phyloP scores from a whole-genome alignment of 2,113 vertebrate species.

The Strix aluco region DNA sequence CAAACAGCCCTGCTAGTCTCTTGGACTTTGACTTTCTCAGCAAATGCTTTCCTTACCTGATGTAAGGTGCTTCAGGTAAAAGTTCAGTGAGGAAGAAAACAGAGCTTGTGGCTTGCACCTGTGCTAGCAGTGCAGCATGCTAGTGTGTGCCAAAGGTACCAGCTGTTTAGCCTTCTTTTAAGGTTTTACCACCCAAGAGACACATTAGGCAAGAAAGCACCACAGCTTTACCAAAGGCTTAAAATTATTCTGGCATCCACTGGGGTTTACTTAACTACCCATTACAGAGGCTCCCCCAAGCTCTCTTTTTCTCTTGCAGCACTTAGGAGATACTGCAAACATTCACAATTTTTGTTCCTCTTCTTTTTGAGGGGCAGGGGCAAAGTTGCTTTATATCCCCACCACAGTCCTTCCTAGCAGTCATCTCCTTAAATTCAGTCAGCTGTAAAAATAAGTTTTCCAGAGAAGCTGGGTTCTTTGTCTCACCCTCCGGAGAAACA shows the following conservation, averaged over 20 bases:
- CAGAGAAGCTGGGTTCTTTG: background rate
- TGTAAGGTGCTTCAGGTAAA: background rate
- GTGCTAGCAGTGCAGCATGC: background rate
- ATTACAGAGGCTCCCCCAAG: background rate
- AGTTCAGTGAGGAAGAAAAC: background rate
- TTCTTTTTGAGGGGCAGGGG: background rate
- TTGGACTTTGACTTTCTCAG: background rate
- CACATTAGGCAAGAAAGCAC: background rate
- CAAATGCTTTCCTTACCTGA: background rate
- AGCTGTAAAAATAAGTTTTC: background rate
- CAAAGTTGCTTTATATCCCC: background rate
- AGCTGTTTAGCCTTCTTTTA: background rate
- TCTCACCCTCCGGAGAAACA: background rate
- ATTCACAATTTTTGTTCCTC: background rate
- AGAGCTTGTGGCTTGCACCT: background rate
- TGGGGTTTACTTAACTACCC: background rate
- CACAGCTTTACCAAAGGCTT: background rate
- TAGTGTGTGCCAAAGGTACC: rapidly evolving
- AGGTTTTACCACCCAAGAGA: background rate
- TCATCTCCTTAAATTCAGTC: background rate
- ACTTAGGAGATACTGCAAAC: background rate
- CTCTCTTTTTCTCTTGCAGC: background rate
- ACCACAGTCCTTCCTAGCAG: background rate
- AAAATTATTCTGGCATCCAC: background rate
- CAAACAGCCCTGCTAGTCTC: background rate